Base-by-base conservation (phyloP, 2,888 invertebrate species). In the Chironomus tentans region DNA sequence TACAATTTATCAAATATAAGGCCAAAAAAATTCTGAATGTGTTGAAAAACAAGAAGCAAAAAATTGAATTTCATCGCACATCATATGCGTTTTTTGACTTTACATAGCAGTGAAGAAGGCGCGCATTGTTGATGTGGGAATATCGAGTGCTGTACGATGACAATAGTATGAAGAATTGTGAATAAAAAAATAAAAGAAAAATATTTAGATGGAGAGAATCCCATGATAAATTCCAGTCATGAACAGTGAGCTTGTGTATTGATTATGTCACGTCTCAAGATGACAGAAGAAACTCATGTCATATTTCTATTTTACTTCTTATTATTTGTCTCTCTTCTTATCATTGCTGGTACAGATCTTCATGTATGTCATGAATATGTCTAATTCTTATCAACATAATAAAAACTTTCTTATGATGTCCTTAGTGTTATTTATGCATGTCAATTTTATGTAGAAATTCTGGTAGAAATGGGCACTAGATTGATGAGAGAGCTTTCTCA, bases 241-340 rank as follows among this genome's bases (percentile, higher is more conserved):
- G 70, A 72, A 62, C 38, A 38, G 10, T 38, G 24, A 72, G 38
- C 18, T 65, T 47, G 48, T 68, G 65, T 46, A 56, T 38, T 72
- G 65, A 74, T 74, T 74, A 47, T 74, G 74, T 68, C 74, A 74
- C 74, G 74, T 74, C 15, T 65, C 15, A 48, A 48, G 15, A 72
- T 61, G 50, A 46, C 72, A 38, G 72, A 61, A 61, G 15, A 61
- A 71, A 71, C 61, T 50, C 50, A 21, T 47, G 70, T 71, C 61
- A 24, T n/a, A n/a, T 56, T 71, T 65, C 38, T 38, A 24, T 65
- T 2, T 65, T 48, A 18, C 5, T 15, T 56, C 56, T 56, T 48
- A n/a, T 21, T 48, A 2, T 74, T 61, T 71, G 2, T 22, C 38
- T 56, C 5, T 21, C 21, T 56, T 18, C 2, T 18, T 56, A 5